Base-by-base conservation (phyloP, 2,888 invertebrate genomes). In the Willowsia nigromaculata region DNA sequence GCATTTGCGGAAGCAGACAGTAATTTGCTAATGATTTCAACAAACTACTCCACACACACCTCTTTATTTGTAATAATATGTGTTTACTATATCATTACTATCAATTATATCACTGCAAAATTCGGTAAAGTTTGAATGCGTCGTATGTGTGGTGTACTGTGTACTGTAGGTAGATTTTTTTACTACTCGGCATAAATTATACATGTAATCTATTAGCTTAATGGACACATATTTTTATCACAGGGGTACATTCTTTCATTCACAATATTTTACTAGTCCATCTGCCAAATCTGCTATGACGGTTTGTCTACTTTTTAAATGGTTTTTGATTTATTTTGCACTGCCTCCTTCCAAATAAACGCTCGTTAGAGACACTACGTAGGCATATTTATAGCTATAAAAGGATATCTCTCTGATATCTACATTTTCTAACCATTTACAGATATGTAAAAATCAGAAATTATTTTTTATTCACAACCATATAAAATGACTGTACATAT, bases 401-500 rank as follows among this genome's bases (percentile, higher is more conserved):
- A 78, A 50, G 76, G 76, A 78, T 78, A 78, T 78, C 76, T 50
- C 11, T 30, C 7, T 22, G 76, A 78, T 78, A 78, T 78, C 76
- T 78, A 53, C 76, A 53, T 78, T 78, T 78, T 78, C 53, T 78
- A 53, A 53, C 76, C 76, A 78, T 78, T 78, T 78, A 53, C 76
- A 78, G 76, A 53, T 53, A 50, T 53, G 18, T 50, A 53, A 78
- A 30, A 53, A 78, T 78, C 50, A 78, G 40, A 53, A 53, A 78
- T 33, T 53, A 53, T 18, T 78, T 78, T 30, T 53, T 78, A 18
- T 33, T 53, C 76, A 78, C 76, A 78, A 78, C 76, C 76, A 78
- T 78, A 50, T 78, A 33, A 78, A 47, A 78, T n/a, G n/a, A n/a
- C 11, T 30, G 22, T 53, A 30, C 33, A 78, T 78, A 50, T 53